Evolutionary conservation across 2,888 invertebrate genomes (phyloP).

Genomic region (Cryptus viduatorius): DNA sequence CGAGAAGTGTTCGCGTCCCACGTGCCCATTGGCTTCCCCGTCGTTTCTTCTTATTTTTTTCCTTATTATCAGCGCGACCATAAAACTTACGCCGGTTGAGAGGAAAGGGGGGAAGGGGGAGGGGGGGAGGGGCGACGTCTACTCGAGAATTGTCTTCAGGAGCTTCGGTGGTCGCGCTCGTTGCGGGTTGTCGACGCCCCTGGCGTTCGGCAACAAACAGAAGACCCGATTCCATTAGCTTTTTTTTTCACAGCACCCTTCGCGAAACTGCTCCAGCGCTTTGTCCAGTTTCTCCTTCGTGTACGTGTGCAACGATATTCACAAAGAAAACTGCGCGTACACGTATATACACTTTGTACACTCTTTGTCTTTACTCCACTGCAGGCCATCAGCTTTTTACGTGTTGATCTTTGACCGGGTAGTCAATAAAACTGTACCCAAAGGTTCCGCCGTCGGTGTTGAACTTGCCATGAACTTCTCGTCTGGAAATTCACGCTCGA

Average conservation of each 20-base stretch:
- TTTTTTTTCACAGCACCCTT: conserved; percentile 1
- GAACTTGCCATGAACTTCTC: conserved; percentile 22
- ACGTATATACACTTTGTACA: conserved; percentile 1
- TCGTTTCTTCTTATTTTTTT: not conserved
- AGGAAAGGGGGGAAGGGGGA: not conserved
- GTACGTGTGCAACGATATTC: not conserved
- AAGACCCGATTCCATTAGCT: conserved; percentile 43
- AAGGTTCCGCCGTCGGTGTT: conserved; percentile 26
- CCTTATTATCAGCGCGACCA: not conserved
- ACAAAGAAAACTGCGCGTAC: not conserved
- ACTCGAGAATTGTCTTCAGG: conserved; percentile 25
- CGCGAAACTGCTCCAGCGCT: conserved; percentile 1
- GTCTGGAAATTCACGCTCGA: conserved; percentile 4
- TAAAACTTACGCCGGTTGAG: not conserved
- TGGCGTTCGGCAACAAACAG: conserved; percentile 14
- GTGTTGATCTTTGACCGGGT: conserved; percentile 43
- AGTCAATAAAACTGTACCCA: conserved; percentile 26
- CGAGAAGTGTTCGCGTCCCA: not conserved
- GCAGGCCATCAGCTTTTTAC: conserved; percentile 35
- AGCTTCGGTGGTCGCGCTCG: conserved; percentile 3
- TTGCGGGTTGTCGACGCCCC: conserved; percentile 18
- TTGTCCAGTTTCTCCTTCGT: not conserved
- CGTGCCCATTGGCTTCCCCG: not conserved
- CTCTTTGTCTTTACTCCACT: not conserved
- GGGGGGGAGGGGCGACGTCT: not conserved